Evolutionary conservation across 2,888 invertebrate species (phyloP), one percentile per base, ranked within the genome.

Genomic region (Drosophila limbata): DNA sequence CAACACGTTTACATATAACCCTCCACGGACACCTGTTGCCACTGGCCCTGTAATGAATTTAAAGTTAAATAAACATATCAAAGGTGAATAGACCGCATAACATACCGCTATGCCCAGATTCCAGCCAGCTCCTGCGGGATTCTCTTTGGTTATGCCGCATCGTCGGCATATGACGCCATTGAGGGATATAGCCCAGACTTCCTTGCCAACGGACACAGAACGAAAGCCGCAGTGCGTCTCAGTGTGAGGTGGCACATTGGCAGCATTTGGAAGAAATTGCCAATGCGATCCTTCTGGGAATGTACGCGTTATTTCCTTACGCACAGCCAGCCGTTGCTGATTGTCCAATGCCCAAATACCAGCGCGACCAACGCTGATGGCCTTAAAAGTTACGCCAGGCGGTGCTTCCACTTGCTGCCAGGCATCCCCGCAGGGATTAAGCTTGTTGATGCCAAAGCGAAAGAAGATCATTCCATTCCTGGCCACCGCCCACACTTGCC

Each of bases 261-360:
- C 94, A 92, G 95, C 94, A 60, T 94, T 93, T 4, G 93, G 93
- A 57, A 95, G 91, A 90, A 94, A 94, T 92, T 96, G 96, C 98
- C 98, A 98, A 87, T 96, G 95, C 25, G 96, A 96, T 31, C 98
- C 98, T 90, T 96, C 96, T 0, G 96, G 97, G 82, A 95, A 96
- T 35, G 95, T 94, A 35, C 94, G 93, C 3, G 95, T 95, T 53
- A 98, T 95, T 89, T 96, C 96, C 66, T 95, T 95, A 60, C 98
- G 94, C 9, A 97, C 95, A 81, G 96, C 96, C 61, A 98, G 92
- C 63, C 94, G 94, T 33, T 96, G 96, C 74, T 94, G 94, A 21
- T 94, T 94, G 80, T 97, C 96, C 31, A 98, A 91, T 0, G 95
- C 96, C 97, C 98, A 98, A 8, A 98, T 96, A 1, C 95, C 94